Base-by-base conservation (phyloP, 2,888 invertebrate genomes). In the Cheilosia vulpina region DNA sequence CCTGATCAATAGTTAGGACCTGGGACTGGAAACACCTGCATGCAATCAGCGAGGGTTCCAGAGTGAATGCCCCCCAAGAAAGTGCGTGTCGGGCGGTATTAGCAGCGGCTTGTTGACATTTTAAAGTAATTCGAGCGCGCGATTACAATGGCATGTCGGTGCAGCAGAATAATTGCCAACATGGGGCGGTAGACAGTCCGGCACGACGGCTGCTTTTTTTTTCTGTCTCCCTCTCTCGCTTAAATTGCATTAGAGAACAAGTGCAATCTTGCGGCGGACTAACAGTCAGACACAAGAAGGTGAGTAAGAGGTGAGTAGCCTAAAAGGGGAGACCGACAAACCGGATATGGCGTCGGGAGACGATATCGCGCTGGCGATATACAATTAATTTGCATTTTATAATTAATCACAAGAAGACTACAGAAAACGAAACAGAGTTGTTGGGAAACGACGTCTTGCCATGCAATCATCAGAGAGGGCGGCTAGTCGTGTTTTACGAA, bases 321-420 rank as follows among this genome's bases (percentile, higher is more conserved):
- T 50, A 17, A 47, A 60, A 17, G 75, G 47, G 13, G 19, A 24
- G 41, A 62, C 34, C 4, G 24, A 45, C 62, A 15, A 34, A 47
- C 78, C 77, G 77, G 60, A 77, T 52, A 19, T 55, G 43, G 7
- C 60, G 52, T 5, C 34, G 52, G 68, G 41, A 41, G 62, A 55
- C 50, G 47, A 21, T 58, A 53, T 52, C 41, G 62, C 41, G 19
- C 15, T 31, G 31, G n/a, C 38, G 38, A 13, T 19, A 31, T 6
- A 47, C 62, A 19, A 34, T 63, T 43, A 45, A 78, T 78, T 78
- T 78, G 71, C 71, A 78, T 78, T 78, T 78, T 62, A 77, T 69
- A 77, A 77, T 77, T 69, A 69, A 69, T 69, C 21, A 47, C 53
- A 47, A 19, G 38, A 55, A 58, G 58, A 38, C 38, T 13, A 31